Evolutionary conservation across 2,888 invertebrate species (phyloP).

Genomic region (Machimus atricapillus): DNA sequence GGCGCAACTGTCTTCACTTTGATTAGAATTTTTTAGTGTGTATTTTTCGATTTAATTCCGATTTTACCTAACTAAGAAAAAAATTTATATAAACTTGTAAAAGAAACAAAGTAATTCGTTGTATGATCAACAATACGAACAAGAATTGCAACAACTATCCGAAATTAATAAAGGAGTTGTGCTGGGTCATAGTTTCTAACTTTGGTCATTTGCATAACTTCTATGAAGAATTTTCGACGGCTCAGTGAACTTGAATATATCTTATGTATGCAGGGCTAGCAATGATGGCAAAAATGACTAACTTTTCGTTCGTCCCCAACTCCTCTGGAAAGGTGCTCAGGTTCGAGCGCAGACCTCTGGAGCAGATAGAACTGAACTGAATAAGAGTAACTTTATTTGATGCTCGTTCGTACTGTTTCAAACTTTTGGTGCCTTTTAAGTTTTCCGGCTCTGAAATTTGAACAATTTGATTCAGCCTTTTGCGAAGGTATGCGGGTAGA

Average conservation of each 20-base stretch:
- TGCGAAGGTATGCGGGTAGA: background rate
- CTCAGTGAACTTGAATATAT: background rate
- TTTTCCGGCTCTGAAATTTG: background rate
- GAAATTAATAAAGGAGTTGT: background rate
- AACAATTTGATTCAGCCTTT: background rate
- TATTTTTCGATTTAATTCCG: too few species aligned
- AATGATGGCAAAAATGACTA: background rate
- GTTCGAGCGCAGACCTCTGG: background rate
- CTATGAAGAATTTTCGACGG: background rate
- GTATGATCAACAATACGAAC: background rate
- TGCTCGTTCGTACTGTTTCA: background rate
- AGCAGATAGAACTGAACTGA: background rate
- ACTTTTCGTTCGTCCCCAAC: background rate
- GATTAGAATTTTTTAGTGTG: too few species aligned
- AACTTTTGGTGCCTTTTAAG: background rate
- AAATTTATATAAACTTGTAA: background rate
- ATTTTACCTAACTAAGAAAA: background rate
- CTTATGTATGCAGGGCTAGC: background rate
- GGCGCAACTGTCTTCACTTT: too few species aligned
- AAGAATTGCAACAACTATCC: background rate
- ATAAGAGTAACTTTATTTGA: background rate
- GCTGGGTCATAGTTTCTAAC: background rate
- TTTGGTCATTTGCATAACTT: conserved; percentile 11
- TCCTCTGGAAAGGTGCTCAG: background rate
- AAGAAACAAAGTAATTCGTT: background rate